Base-by-base conservation (phyloP, 2,113 vertebrate genomes). In the Cephalopholis sonnerati region DNA sequence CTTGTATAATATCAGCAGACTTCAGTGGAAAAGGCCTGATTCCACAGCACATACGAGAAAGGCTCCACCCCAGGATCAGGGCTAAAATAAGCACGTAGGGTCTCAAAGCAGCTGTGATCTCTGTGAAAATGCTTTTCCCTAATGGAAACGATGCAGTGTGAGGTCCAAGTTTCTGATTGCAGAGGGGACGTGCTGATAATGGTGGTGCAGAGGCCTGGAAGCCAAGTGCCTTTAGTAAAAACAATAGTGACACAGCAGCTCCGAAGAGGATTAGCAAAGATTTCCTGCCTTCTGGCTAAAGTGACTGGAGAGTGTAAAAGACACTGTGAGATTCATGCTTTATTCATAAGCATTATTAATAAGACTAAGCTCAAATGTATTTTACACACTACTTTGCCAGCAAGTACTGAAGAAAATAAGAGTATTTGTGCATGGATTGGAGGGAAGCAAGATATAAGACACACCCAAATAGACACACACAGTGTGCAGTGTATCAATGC, bases 1-100 rank as follows among this genome's bases (percentile, higher is more conserved):
- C 25, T 5, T 54, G 20, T 51, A 6, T n/a, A 32, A 59, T 9
- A 29, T 1, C 16, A 17, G 11, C 53, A 66, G 10, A 73, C 9
- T 13, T 57, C 4, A 64, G n/a, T 41, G 48, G 17, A 20, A 65
- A 65, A 51, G 41, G 24, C 17, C 12, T 24, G 16, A 57, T 66
- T 65, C 24, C 57, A 74, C 74, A 54, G 57, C 74, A 46, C 24
- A 54, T 3, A 15, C 15, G 9, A 4, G 9, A 5, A 67, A 48
- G 25, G 29, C 55, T 72, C 54, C 12, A 82, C 25, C 17, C 15
- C 58, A 12, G 48, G 36, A 81, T 67, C 41, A 2, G 17, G 50
- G 1, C 74, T 84, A 81, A 81, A 82, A 79, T 79, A 76, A 82
- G 48, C 74, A 78, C 20, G 63, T 13, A 13, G 55, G 57, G 63